These are phyloP conservation scores for Ichneumoninae sp. DNA, from an alignment of 2,888 invertebrate species.

Conservation along the genomic window DNA sequence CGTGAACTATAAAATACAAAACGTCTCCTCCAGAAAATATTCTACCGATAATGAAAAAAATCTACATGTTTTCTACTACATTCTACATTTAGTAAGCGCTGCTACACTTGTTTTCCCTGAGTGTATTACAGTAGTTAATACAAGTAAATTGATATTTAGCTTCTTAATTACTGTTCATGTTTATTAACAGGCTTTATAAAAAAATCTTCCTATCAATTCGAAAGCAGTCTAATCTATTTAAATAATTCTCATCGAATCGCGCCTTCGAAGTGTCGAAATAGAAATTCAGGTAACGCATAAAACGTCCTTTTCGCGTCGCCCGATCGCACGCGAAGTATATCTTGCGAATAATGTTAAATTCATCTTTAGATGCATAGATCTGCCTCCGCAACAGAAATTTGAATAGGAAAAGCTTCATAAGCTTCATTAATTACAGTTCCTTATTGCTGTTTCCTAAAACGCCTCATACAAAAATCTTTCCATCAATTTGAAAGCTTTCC, in stretches of 20 bases:
- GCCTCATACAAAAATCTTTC: too few relatives aligned
- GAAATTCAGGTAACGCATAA: background rate
- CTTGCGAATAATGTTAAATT: constrained; percentile 8
- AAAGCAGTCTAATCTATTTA: background rate
- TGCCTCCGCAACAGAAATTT: constrained; percentile 19
- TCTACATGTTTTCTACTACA: background rate
- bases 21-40: background rate
- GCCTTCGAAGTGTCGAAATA: background rate
- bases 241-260: background rate
- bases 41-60: background rate
- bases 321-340: background rate
- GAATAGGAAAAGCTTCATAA: constrained; percentile 1
- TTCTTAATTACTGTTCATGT: background rate
- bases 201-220: background rate
- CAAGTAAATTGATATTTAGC: background rate
- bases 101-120: background rate
- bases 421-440: too few relatives aligned
- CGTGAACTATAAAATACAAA: background rate
- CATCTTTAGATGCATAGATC: constrained; percentile 28
- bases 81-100: background rate
- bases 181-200: background rate
- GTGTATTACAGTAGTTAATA: background rate
- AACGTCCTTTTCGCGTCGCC: constrained; percentile 1
- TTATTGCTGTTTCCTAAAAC: too few relatives aligned
- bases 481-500: too few relatives aligned